These are phyloP conservation scores for Isurus oxyrinchus DNA, from an alignment of 2,113 vertebrate species.

Conservation along the genomic window DNA sequence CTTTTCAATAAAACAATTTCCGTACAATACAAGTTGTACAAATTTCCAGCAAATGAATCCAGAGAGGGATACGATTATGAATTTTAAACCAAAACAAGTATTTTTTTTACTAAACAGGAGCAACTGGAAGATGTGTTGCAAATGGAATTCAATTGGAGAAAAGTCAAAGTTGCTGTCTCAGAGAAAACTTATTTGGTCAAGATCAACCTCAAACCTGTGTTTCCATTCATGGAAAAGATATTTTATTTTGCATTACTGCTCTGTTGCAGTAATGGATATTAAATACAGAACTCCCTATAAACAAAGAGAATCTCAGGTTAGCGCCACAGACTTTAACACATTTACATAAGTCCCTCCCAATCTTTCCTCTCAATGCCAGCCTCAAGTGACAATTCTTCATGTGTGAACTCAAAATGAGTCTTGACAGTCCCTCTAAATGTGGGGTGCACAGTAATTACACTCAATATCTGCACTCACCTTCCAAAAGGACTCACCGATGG, in stretches of 20 bases:
- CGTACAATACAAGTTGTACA: background rate
- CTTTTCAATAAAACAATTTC: background rate
- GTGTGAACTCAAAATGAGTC: background rate
- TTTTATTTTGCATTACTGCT: background rate
- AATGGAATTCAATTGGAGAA: conserved; percentile 3
- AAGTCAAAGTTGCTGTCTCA: conserved; percentile 9
- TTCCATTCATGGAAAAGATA: background rate
- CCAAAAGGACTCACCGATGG: background rate
- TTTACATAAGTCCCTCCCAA: background rate
- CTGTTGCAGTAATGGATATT: background rate
- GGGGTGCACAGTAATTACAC: background rate
- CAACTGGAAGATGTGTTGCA: background rate
- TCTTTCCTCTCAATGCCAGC: background rate
- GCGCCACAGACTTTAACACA: background rate
- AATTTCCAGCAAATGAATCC: background rate
- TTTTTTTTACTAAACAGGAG: background rate
- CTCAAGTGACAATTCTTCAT: background rate
- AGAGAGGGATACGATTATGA: background rate
- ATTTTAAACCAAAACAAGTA: background rate
- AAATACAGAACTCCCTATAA: background rate
- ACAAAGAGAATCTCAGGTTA: background rate
- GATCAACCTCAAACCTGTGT: background rate
- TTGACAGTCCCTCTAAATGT: background rate
- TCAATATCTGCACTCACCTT: background rate
- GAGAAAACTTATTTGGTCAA: background rate